phyloP scores from a whole-genome alignment of 2,113 vertebrate genomes.

The Trachemys scripta region DNA sequence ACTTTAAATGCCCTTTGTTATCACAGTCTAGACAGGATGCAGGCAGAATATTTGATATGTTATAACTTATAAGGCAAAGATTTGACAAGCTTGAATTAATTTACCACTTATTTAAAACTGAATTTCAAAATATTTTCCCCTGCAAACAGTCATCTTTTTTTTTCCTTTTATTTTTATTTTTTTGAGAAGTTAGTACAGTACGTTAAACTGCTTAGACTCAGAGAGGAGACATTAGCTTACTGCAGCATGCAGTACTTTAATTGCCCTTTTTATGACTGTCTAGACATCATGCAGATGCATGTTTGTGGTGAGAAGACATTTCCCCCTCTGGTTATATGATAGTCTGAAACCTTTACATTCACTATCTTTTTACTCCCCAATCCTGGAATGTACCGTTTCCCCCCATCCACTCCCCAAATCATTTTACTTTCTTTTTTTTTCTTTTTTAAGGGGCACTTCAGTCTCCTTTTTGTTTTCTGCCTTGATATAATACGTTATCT shows the following conservation, averaged over 20 bases:
- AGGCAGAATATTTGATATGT: conserved; percentile 82
- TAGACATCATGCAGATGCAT: conserved; percentile 84
- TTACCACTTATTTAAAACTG: conserved; percentile 75
- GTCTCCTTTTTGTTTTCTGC: background rate
- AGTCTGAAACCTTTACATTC: conserved; percentile 72
- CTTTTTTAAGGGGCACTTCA: background rate
- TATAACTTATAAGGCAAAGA: conserved; percentile 69
- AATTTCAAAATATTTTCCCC: conserved; percentile 73
- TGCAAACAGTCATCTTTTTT: conserved; percentile 43
- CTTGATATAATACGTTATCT: background rate
- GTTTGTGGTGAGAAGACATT: conserved; percentile 77
- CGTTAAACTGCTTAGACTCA: conserved; percentile 66
- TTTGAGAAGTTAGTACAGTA: background rate
- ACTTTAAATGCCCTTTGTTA: conserved; percentile 88
- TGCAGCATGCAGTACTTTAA: conserved; percentile 77
- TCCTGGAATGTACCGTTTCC: conserved; percentile 24
- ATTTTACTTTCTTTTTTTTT: background rate
- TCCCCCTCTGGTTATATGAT: conserved; percentile 75
- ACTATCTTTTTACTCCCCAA: conserved; percentile 65
- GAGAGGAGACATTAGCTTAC: conserved; percentile 73
- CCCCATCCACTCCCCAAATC: background rate
- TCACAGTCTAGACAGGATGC: conserved; percentile 87
- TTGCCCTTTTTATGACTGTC: conserved; percentile 84
- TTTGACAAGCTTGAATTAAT: conserved; percentile 81
- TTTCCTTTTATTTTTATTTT: conserved; percentile 6